phyloP scores from a whole-genome alignment of 2,113 vertebrate genomes.

The Spheniscus mendiculus region DNA sequence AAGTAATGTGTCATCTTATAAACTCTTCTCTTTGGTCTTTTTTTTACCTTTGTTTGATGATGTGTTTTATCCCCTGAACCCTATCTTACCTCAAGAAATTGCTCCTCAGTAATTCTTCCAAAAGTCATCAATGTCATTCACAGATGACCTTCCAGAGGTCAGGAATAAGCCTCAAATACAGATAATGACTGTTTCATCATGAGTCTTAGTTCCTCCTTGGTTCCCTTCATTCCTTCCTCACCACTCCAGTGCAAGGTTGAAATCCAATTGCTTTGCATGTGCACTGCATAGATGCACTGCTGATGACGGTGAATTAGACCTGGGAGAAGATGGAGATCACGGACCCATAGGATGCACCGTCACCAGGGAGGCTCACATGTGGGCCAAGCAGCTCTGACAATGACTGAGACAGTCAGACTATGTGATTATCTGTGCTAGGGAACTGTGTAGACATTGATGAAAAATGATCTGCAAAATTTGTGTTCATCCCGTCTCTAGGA shows the following conservation, averaged over 20 bases:
- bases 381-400: not conserved
- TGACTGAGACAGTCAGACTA: not conserved
- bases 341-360: not conserved
- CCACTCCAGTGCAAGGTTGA: not conserved
- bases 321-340: not conserved
- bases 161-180: not conserved
- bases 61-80: not conserved
- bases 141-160: not conserved
- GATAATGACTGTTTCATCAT: not conserved
- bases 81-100: not conserved
- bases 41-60: not conserved
- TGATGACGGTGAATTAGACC: not conserved
- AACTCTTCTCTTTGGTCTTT: not conserved
- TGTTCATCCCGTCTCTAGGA: not conserved
- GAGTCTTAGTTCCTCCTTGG: not conserved
- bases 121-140: not conserved
- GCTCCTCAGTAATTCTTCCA: not conserved
- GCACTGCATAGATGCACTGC: not conserved
- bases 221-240: not conserved
- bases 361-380: not conserved
- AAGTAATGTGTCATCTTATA: not conserved
- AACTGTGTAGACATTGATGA: not conserved
- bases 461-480: not conserved
- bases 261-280: not conserved
- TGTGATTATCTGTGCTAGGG: not conserved